Conservation (phyloP, 2,113 vertebrate genomes). For the Chiloscyllium plagiosum region DNA sequence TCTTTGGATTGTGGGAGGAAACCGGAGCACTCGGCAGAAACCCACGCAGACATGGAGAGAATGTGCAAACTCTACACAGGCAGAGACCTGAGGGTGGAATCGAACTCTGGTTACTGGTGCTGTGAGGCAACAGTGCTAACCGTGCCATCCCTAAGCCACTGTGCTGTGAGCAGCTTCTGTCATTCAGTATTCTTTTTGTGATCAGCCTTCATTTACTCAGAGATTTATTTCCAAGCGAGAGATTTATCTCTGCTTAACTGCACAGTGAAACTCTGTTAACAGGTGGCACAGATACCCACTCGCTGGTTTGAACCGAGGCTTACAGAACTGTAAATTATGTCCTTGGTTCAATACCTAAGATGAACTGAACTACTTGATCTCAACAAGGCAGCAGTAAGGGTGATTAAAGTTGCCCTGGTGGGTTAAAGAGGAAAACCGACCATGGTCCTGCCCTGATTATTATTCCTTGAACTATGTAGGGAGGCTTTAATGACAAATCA, state of each 20-base stretch:
- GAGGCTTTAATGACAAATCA: background rate
- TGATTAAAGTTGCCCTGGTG: background rate
- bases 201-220: background rate
- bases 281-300: background rate
- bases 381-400: background rate
- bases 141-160: no score
- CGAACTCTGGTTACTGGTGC: no score
- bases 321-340: background rate
- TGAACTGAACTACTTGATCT: background rate
- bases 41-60: no score
- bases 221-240: background rate
- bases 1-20: no score
- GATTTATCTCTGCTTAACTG: background rate
- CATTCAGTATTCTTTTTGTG: background rate
- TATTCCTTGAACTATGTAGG: background rate
- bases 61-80: no score
- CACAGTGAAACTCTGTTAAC: background rate
- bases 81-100: no score
- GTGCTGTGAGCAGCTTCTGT: background rate
- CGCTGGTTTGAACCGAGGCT: background rate
- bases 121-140: no score
- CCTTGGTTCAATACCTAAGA: background rate
- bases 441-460: background rate
- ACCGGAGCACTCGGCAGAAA: no score
- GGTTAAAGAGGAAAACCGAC: background rate